Base-by-base conservation (phyloP, 2,113 vertebrate species). In the Melanerpes aurifrons region DNA sequence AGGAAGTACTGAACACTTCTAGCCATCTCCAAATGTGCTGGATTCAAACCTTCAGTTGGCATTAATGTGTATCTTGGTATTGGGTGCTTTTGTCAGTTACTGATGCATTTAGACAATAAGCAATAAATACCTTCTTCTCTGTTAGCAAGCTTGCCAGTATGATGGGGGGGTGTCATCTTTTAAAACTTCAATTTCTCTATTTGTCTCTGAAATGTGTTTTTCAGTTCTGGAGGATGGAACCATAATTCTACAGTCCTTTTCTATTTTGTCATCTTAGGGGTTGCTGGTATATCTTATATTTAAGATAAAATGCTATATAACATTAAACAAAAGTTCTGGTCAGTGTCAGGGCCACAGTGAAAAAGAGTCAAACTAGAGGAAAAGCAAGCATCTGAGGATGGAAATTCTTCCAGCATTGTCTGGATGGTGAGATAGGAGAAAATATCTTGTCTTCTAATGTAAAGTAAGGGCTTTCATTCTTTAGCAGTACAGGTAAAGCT, bases 181-280 rank as follows among this genome's bases (percentile, higher is more conserved):
- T 12, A 61, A 80, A 89, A 85, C 57, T 43, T 57, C 89, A 74
- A 66, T 66, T 87, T 94, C 83, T 75, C 74, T 72, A 78, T 75
- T 82, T 94, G 77, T 90, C 64, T 81, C 62, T 82, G 24, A 96
- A 96, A 96, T 95, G 57, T 32, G 40, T 71, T 95, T 93, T 93
- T 74, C 53, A 24, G 29, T 91, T 79, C 32, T 77, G 80, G 68
- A 94, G 66, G 72, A 80, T 56, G 90, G 77, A 94, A 76, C 2
- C 1, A 12, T 84, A 92, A 92, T 93, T 93, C 88, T 66, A 53
- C 40, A 86, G 75, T 66, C 61, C 64, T 82, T 73, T 63, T 89
- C 7, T 32, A 64, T 91, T 91, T 67, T 93, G 37, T 90, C 54
- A 64, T 78, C 69, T 76, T 68, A 43, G 47, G 58, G 91, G 57